Evolutionary conservation across 2,888 invertebrate species (phyloP), one percentile per base, ranked within the genome.

Genomic region (Perithous albicinctus): DNA sequence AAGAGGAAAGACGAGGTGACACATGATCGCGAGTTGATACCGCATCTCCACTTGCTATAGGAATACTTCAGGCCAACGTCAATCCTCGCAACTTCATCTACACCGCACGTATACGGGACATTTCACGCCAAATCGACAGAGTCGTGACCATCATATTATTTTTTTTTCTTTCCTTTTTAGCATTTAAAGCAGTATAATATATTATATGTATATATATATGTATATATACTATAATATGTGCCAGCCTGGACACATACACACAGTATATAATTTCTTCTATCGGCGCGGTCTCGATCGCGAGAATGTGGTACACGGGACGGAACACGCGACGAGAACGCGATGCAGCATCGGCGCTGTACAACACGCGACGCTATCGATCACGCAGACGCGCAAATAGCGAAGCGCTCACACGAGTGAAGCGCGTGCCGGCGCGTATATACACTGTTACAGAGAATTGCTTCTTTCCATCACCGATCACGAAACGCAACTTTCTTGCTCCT

Each of bases 311-410:
- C 82, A 86, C 87, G 87, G 86, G 87, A 86, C 83, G 80, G 84
- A 80, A 85, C 88, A 87, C 86, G 86, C 87, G 86, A 85, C 82
- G 74, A 70, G 64, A 78, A 64, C 23, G 46, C 23, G 54, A 41
- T 35, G 70, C 48, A 61, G 41, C 54, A 59, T 54, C 48, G 32
- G 43, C 79, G 88, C 81, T 78, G 48, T 66, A 46, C 61, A 85
- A 85, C 88, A 87, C 87, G 86, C 88, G 85, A 88, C 88, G 46
- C 78, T 84, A 88, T 89, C 87, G 88, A 89, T 89, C 88, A 88
- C 87, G 85, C 86, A 86, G 83, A 84, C 87, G 85, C 83, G 85
- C 84, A 51, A 66, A 69, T 51, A 63, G 56, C 54, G 79, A 43
- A 56, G 35, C 66, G 38, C 38, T 67, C 35, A 56, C 70, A 70